phyloP scores from a whole-genome alignment of 1,140 invertebrate species.

The Dryas iulia region DNA sequence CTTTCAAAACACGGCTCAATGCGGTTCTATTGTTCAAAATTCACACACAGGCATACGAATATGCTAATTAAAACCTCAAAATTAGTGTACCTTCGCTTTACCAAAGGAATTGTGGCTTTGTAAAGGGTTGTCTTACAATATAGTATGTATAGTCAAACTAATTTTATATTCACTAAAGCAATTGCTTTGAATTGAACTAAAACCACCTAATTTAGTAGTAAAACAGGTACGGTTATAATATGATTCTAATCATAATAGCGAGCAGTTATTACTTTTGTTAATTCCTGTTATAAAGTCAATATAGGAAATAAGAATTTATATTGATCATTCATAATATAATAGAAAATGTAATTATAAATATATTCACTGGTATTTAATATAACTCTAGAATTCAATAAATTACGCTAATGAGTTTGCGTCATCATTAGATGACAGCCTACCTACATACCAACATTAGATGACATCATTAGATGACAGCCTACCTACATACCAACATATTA shows the following conservation, averaged over 20 bases:
- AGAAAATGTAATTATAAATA: too few species aligned
- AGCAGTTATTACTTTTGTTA: not conserved
- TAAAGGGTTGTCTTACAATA: conserved; percentile 12
- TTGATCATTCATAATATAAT: too few species aligned
- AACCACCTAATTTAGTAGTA: conserved; percentile 8
- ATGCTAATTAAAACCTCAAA: conserved; percentile 31
- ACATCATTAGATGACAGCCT: too few species aligned
- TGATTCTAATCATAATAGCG: not conserved
- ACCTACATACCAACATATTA: too few species aligned
- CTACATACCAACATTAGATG: too few species aligned
- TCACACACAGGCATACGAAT: not conserved
- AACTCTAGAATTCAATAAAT: too few species aligned
- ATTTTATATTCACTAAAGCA: conserved; percentile 11
- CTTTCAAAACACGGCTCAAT: not conserved
- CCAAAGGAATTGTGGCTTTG: conserved; percentile 27
- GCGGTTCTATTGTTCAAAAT: conserved; percentile 1
- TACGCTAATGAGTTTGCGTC: too few species aligned
- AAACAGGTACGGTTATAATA: not conserved
- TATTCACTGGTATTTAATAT: too few species aligned
- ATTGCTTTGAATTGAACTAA: not conserved
- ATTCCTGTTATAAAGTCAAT: too few species aligned
- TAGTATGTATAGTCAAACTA: not conserved
- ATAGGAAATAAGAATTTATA: too few species aligned
- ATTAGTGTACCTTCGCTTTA: conserved; percentile 17
- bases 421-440: too few species aligned